Evolutionary conservation across 2,888 invertebrate species (phyloP), one percentile per base, ranked within the genome.

Genomic region (Drosophila pseudotakahashii): DNA sequence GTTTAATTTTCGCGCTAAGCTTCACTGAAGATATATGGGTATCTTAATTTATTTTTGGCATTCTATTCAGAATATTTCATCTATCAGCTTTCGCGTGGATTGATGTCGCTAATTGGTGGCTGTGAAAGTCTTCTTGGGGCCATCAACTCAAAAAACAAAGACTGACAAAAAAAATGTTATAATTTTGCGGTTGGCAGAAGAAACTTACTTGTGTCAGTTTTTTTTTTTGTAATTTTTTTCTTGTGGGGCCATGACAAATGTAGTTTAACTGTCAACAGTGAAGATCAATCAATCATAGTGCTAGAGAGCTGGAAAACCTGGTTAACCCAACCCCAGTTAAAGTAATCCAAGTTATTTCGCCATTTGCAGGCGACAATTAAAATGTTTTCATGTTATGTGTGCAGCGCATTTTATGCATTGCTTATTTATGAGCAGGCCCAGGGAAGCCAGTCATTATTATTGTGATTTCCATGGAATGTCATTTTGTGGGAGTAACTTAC

Each of bases 301-400:
- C 9, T 48, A 52, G 53, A 26, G 44, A 53, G 41, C 42, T 50
- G 68, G 70, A 69, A 68, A 64, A 44, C 54, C 54, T 52, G 73
- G 63, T 45, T 52, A 57, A 23, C 23, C 47, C 52, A 48, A 32
- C 30, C 73, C 39, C 19, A 58, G 62, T 23, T 48, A 45, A 39
- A 64, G 32, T 34, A 26, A 66, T 53, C 53, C 68, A 19, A 67
- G 66, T 53, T 67, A 66, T 66, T 59, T 60, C 71, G 52, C 83
- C 83, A 82, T 88, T 69, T 68, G 44, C 59, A 75, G 84, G 59
- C 67, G 68, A 75, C 75, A 88, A 83, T 83, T 85, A 83, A 88
- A 88, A 85, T 83, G 79, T 76, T 83, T 78, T 48, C 66, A 58
- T 68, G 60, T 72, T 62, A 72, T 76, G 51, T 45, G 36, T 51